These are phyloP conservation scores for Onychomys leucogaster DNA, from an alignment of 2,797 vertebrate genomes.

Conservation along the genomic window DNA sequence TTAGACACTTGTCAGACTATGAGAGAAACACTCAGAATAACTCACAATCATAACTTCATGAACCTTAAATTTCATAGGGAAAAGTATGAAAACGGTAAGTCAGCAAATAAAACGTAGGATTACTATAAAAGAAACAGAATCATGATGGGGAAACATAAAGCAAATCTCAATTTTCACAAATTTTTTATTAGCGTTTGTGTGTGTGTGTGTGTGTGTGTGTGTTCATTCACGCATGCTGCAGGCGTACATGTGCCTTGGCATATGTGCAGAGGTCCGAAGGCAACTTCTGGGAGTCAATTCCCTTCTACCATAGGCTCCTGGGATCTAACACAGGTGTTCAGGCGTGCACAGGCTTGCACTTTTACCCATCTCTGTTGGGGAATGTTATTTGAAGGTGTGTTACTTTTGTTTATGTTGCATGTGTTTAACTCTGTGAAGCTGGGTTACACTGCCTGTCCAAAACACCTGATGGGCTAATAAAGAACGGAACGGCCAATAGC, in stretches of 20 bases:
- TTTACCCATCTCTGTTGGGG: neutral
- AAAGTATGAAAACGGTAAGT: neutral
- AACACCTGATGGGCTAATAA: too few relatives aligned
- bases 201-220: neutral
- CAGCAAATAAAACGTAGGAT: slow-evolving; percentile 3
- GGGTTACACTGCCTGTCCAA: too few relatives aligned
- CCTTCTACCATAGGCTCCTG: neutral
- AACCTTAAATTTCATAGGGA: slow-evolving; percentile 56
- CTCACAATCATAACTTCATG: neutral
- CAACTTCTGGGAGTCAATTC: neutral
- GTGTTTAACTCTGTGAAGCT: too few relatives aligned
- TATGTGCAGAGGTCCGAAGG: neutral
- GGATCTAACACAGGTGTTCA: neutral
- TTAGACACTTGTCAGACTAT: neutral
- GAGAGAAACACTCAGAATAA: slow-evolving; percentile 5
- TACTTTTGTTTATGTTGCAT: too few relatives aligned
- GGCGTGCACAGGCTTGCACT: neutral
- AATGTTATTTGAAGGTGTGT: too few relatives aligned
- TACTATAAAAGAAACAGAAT: slow-evolving; percentile 13
- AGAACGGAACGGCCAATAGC: too few relatives aligned
- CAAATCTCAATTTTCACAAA: neutral
- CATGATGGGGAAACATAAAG: neutral
- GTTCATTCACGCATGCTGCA: too few relatives aligned
- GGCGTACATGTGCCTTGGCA: neutral
- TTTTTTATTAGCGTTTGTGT: neutral